Evolutionary conservation across 2,797 vertebrate species (phyloP), one percentile per base, ranked within the genome.

Genomic region (Schizopygopsis pylzovi): DNA sequence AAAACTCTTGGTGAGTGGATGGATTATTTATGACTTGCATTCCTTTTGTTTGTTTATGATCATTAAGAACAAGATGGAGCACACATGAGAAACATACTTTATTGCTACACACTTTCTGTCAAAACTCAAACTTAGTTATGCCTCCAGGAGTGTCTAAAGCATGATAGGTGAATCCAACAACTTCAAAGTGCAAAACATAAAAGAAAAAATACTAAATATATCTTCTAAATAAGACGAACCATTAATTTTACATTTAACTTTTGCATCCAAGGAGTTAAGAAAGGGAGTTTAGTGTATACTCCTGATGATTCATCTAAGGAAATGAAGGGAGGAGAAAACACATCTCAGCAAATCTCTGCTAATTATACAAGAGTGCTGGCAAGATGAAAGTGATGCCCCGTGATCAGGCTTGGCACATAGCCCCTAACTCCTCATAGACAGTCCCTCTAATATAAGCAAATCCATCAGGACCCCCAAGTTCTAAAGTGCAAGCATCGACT

Each of bases 331-430:
- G 79, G 71, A 85, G 87, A 89, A 92, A 89, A 72, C 39, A 41
- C 68, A 81, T 85, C 89, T 93, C 91, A 92, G 92, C 91, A 92
- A 71, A 70, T 92, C 91, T 92, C 68, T 84, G 65, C 90, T 92
- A 90, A 92, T 93, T 92, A 93, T 89, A 85, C 80, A 81, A 79
- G 56, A 87, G 79, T 81, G 86, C 84, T 84, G 59, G 84, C 79
- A 88, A 86, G 90, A 91, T 93, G 90, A 93, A 93, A 91, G 92
- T 86, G 88, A 92, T 91, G 89, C 90, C 88, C 87, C 85, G 67
- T 91, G 88, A 92, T 93, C 89, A 91, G 88, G 82, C 87, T 56
- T 89, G 89, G 90, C 28, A 85, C 90, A 88, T 84, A 89, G 91
- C 89, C 81, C 86, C 85, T 43, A 86, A 79, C 83, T 79, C 75